Conservation (phyloP, 35 echinoderm and acorn worm species). For the Stichopus chloronotus region DNA sequence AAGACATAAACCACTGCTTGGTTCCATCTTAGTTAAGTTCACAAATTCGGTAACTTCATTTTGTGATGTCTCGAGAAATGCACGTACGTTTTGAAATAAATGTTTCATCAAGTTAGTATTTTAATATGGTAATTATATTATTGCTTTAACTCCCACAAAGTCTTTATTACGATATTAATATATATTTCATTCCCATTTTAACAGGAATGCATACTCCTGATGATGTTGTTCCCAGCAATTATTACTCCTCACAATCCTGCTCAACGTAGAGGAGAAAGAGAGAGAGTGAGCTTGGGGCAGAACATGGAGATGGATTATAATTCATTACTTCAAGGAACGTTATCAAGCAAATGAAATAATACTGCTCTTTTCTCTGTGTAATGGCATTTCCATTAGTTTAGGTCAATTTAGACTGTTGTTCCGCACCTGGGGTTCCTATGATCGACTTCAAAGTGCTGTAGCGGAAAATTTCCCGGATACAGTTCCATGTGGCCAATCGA, state of each 20-base stretch:
- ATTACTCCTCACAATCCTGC: neutral
- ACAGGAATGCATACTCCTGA: constrained; percentile 8
- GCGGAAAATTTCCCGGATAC: neutral
- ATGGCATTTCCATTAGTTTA: constrained; percentile 11
- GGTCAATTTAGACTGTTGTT: neutral
- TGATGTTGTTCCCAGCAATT: neutral
- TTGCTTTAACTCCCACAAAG: too few relatives aligned
- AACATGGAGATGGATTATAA: neutral
- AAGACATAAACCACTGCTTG: too few relatives aligned
- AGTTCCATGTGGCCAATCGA: constrained; percentile 15
- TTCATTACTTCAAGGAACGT: too few relatives aligned
- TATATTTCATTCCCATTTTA: neutral
- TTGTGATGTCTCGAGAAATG: too few relatives aligned
- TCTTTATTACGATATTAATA: neutral
- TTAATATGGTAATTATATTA: too few relatives aligned
- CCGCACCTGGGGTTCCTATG: neutral
- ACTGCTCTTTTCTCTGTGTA: neutral
- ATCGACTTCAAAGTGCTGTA: neutral
- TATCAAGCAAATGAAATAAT: neutral
- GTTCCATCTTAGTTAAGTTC: too few relatives aligned
- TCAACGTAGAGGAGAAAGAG: neutral
- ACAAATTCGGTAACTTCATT: too few relatives aligned
- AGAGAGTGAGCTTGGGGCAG: neutral
- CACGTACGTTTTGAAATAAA: too few relatives aligned
- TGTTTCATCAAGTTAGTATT: too few relatives aligned